Percentiles rank a stretch among this genome's conserved stretches.
phyloP scores from a whole-genome alignment of 2,113 vertebrate genomes.

The Eurystomus gularis region DNA sequence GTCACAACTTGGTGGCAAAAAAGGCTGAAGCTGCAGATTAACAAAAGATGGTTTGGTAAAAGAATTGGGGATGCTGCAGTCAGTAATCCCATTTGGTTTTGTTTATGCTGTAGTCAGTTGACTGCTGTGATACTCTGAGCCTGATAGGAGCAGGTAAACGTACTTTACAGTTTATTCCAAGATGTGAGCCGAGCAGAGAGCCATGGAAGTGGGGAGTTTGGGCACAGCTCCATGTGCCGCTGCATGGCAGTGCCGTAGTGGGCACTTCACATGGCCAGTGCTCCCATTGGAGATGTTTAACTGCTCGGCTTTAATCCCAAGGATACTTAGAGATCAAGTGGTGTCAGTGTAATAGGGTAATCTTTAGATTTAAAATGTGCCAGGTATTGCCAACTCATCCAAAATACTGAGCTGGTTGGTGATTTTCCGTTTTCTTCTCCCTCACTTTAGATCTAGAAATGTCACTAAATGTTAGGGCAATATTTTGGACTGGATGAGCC shows the following conservation, averaged over 20 bases:
- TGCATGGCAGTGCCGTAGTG: conserved; percentile 32
- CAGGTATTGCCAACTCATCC: not conserved
- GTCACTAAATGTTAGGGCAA: not conserved
- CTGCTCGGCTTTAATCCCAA: conserved; percentile 30
- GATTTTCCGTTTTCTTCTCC: not conserved
- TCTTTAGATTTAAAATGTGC: not conserved
- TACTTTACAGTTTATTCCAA: conserved; percentile 24
- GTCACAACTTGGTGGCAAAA: conserved; percentile 23
- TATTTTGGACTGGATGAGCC: not conserved
- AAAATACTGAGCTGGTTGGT: not conserved
- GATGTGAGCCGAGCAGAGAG: not conserved
- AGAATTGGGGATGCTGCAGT: conserved; percentile 24
- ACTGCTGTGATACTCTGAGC: not conserved
- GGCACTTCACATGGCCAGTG: not conserved
- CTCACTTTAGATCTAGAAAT: not conserved
- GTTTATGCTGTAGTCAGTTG: conserved; percentile 22
- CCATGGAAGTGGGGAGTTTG: not conserved
- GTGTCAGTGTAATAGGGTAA: not conserved
- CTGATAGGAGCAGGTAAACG: conserved; percentile 9
- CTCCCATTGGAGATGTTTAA: conserved; percentile 18
- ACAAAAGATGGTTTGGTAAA: conserved; percentile 33
- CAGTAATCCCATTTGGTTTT: not conserved
- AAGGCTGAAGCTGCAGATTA: conserved; percentile 40
- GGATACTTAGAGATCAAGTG: conserved; percentile 38
- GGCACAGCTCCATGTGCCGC: conserved; percentile 41